Conservation (phyloP, 2,113 vertebrate species). For the Nothobranchius kuhntae region DNA sequence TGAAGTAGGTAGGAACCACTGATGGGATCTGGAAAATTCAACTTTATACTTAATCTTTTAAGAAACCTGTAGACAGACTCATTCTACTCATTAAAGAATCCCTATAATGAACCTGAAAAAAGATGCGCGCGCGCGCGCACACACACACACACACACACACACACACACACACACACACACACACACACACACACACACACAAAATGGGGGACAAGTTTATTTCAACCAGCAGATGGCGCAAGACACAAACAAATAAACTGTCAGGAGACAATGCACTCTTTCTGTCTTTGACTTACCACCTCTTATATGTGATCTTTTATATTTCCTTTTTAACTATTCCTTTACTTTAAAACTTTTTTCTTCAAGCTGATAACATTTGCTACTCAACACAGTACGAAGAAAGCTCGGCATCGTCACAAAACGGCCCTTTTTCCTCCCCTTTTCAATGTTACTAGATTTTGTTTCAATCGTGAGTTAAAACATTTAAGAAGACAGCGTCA, state of each 20-base stretch:
- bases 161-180: too few relatives aligned
- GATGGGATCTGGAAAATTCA: too few relatives aligned
- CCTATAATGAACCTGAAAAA: too few relatives aligned
- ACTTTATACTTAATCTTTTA: too few relatives aligned
- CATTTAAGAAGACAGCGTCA: background rate
- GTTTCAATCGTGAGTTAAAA: background rate
- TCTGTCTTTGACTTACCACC: background rate
- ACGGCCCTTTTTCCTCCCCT: too few relatives aligned
- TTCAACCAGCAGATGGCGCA: slow-evolving; percentile 71
- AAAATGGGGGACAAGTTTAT: background rate
- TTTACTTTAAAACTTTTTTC: background rate
- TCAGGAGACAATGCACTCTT: background rate
- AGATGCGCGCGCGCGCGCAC: too few relatives aligned
- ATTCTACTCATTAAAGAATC: too few relatives aligned
- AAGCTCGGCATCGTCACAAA: too few relatives aligned
- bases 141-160: too few relatives aligned
- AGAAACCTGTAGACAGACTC: too few relatives aligned
- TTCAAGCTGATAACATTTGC: background rate
- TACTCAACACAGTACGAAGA: background rate
- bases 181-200: too few relatives aligned
- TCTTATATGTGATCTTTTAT: background rate
- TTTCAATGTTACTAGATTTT: background rate
- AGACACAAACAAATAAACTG: slow-evolving; percentile 38
- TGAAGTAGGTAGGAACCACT: too few relatives aligned
- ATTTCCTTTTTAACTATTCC: background rate